Percentiles rank a stretch among this genome's conserved stretches.
Conservation (phyloP, 2,888 invertebrate genomes). For the Tenthredo livida region DNA sequence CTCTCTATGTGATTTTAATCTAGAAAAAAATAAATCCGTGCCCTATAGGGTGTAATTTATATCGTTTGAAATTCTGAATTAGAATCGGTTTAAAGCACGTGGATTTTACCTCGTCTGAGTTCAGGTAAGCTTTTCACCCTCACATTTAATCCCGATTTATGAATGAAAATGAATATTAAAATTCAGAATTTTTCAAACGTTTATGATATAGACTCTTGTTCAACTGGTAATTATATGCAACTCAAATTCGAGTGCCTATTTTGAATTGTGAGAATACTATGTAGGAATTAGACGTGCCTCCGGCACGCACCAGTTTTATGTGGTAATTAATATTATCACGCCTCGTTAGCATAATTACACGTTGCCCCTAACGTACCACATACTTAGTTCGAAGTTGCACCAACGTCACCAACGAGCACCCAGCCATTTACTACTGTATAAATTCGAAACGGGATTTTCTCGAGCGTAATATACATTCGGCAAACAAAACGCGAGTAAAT, state of each 20-base stretch:
- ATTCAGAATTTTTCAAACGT: background rate
- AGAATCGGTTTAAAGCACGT: background rate
- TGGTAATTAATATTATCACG: conserved; percentile 47
- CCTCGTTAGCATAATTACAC: conserved; percentile 47
- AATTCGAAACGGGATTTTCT: background rate
- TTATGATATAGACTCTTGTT: background rate
- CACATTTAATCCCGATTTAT: background rate
- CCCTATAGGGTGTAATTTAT: background rate
- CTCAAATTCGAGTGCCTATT: background rate
- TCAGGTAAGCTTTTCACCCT: background rate
- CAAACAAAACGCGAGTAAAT: background rate
- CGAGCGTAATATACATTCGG: background rate
- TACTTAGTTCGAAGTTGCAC: conserved; percentile 29
- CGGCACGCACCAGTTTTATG: conserved; percentile 41
- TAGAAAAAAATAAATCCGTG: background rate
- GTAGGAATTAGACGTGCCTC: background rate
- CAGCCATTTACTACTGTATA: background rate
- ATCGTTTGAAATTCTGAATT: background rate
- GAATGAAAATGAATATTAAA: background rate
- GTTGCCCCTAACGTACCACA: conserved; percentile 25
- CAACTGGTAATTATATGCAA: conserved; percentile 19
- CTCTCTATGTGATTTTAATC: no score
- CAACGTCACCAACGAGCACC: background rate
- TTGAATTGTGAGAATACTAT: background rate
- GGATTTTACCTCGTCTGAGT: background rate